A percentile compares a stretch with the other conserved stretches of the same genome.
These are phyloP conservation scores for Leptarthrus brevirostris DNA, from an alignment of 2,888 invertebrate genomes.

Conservation along the genomic window DNA sequence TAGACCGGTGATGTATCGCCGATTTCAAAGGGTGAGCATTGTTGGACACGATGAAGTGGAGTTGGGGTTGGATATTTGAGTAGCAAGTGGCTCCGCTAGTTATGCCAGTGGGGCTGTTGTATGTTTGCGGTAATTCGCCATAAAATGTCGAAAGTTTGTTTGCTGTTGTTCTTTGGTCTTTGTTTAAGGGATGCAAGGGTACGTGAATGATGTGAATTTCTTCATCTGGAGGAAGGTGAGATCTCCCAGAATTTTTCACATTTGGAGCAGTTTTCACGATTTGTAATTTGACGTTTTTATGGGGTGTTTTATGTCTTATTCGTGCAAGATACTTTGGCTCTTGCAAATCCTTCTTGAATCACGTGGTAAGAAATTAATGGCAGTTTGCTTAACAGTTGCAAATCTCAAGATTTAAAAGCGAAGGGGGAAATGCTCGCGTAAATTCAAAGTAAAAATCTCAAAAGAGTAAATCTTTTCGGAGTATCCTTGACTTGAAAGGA, in stretches of 20 bases:
- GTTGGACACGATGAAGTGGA: slow-evolving; percentile 47
- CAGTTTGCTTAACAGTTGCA: not conserved
- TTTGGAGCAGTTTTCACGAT: slow-evolving; percentile 34
- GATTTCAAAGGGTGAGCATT: slow-evolving; percentile 40
- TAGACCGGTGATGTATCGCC: slow-evolving; percentile 39
- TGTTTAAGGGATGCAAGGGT: slow-evolving; percentile 37
- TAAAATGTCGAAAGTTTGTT: slow-evolving; percentile 48
- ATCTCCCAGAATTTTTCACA: slow-evolving; percentile 18
- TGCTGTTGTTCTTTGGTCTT: slow-evolving; percentile 39
- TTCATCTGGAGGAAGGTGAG: slow-evolving; percentile 23
- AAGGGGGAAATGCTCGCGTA: not conserved
- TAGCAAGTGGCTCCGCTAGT: not conserved
- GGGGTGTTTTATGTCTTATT: slow-evolving; percentile 47
- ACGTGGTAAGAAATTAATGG: not conserved
- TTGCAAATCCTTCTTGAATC: slow-evolving; percentile 4
- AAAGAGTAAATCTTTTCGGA: slow-evolving; percentile 4
- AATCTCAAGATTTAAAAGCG: not conserved
- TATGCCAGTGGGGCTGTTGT: not conserved
- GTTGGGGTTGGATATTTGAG: slow-evolving; percentile 11
- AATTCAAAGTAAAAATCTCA: not conserved
- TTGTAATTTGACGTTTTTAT: slow-evolving; percentile 43
- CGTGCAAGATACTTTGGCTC: slow-evolving; percentile 1
- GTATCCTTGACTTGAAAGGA: slow-evolving; percentile 24
- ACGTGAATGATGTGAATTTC: slow-evolving; percentile 34
- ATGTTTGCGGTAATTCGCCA: slow-evolving; percentile 48